Base-by-base conservation (phyloP, 2,797 vertebrate species). In the Cyclopterus lumpus region DNA sequence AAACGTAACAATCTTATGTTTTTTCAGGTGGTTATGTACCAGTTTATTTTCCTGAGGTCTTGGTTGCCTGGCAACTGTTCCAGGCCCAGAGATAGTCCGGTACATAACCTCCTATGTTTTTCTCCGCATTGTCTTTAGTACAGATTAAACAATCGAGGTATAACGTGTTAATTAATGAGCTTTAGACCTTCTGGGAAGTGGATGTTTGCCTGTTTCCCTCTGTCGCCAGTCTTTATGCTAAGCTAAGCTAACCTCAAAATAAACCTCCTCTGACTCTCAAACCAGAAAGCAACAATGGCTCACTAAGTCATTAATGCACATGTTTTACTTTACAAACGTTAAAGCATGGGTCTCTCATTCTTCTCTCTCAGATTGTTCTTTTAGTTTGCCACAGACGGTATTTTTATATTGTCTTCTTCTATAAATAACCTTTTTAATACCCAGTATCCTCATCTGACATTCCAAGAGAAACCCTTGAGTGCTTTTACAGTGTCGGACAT, bases 401-500 rank as follows among this genome's bases (percentile, higher is more conserved):
- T 44, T 73, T 75, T 80, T 71, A 32, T 77, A 51, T 79, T 65
- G 54, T 77, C 46, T 81, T 78, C 80, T 77, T 40, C 67, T 75
- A 79, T 73, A 72, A 86, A 86, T 83, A 82, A 79, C 70, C 53
- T 79, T 78, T n/a, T 73, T 71, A 77, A 85, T 71, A 44, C 53
- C 72, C 57, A 46, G 20, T 61, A 81, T 72, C 61, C 60, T 75
- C 55, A 55, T 72, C 63, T 57, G 40, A 69, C 61, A 67, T 71
- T 77, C 58, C 63, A 46, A 10, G 7, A 75, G 54, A 65, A 75
- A 78, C 60, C 61, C 26, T 53, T 42, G 44, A 76, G 59, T 67
- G 75, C 55, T 67, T 76, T 85, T 73, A 75, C 12, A 60, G 42
- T 75, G 75, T 86, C 64, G 34, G 72, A 78, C 26, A 2, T 64